These are phyloP conservation scores for Athetis lepigone DNA, from an alignment of 2,888 invertebrate genomes.

Conservation along the genomic window DNA sequence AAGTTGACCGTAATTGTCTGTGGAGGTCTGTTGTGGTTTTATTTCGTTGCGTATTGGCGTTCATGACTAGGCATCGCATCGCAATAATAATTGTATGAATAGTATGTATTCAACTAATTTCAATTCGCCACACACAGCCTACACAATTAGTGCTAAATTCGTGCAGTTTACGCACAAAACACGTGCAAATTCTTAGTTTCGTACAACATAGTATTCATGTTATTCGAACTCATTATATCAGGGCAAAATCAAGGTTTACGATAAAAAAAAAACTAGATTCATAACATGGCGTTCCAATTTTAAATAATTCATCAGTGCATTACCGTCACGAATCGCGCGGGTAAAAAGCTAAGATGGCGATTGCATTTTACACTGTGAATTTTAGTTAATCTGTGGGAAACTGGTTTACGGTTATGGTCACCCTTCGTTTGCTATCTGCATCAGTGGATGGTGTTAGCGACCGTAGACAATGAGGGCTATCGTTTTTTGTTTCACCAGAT, in stretches of 20 bases:
- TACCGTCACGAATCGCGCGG: slow-evolving; percentile 43
- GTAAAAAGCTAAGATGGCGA: slow-evolving; percentile 34
- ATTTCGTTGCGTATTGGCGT: slow-evolving; percentile 22
- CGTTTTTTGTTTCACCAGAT: too few relatives aligned
- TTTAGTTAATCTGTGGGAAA: slow-evolving; percentile 56
- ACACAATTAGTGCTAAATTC: slow-evolving; percentile 23
- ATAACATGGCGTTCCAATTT: slow-evolving; percentile 56
- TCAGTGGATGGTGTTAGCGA: slow-evolving; percentile 53
- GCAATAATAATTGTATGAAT: slow-evolving; percentile 16
- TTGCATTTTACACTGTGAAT: slow-evolving; percentile 47
- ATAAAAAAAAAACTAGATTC: slow-evolving; percentile 32
- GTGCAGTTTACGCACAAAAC: slow-evolving; percentile 25
- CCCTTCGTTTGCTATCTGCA: slow-evolving; percentile 60
- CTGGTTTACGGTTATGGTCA: slow-evolving; percentile 55
- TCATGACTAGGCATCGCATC: slow-evolving; percentile 23
- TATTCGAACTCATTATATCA: slow-evolving; percentile 40
- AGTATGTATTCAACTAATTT: slow-evolving; percentile 42
- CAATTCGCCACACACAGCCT: slow-evolving; percentile 36
- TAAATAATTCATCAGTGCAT: slow-evolving; percentile 44
- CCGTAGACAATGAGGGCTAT: slow-evolving; percentile 62
- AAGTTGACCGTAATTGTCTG: too few relatives aligned
- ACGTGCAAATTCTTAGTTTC: slow-evolving; percentile 26
- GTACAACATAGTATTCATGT: slow-evolving; percentile 18
- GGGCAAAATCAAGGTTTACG: slow-evolving; percentile 42
- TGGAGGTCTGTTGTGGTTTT: background rate